These are phyloP conservation scores for Melanerpes aurifrons DNA, from an alignment of 2,113 vertebrate genomes.

Conservation along the genomic window DNA sequence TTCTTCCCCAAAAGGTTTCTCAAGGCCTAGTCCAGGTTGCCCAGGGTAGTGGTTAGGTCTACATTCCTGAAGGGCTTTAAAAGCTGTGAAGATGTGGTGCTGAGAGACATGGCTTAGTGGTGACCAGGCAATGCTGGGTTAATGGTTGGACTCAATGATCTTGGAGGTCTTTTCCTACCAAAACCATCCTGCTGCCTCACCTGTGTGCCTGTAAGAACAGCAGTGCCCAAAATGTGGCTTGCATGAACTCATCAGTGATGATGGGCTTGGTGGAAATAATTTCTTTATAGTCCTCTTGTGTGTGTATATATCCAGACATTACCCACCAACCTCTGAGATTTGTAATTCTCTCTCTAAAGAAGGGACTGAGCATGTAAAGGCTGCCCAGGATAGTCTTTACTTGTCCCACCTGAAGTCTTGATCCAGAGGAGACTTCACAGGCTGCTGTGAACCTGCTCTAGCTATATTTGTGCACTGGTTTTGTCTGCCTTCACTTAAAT, in stretches of 20 bases:
- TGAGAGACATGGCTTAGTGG: neutral
- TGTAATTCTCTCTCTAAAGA: neutral
- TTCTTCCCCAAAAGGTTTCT: neutral
- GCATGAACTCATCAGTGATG: no score
- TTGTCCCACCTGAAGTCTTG: neutral
- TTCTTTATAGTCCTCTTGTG: neutral
- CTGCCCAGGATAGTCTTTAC: neutral
- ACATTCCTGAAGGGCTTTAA: neutral
- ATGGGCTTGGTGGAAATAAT: neutral
- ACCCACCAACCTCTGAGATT: neutral
- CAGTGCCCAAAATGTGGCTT: neutral
- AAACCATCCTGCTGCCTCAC: neutral
- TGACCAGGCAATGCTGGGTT: neutral
- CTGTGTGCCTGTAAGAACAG: neutral
- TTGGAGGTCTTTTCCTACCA: neutral
- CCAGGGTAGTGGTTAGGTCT: neutral
- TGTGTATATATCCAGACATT: neutral
- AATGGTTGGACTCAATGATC: neutral
- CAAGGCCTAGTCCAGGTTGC: neutral
- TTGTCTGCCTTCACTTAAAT: neutral
- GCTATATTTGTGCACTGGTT: neutral
- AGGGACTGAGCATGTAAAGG: neutral
- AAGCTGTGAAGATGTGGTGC: neutral
- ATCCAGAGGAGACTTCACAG: neutral
- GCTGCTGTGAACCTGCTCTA: neutral